Percentiles rank a stretch among this genome's conserved stretches.
Conservation (phyloP, 2,888 invertebrate species). For the Drosophila siamana region DNA sequence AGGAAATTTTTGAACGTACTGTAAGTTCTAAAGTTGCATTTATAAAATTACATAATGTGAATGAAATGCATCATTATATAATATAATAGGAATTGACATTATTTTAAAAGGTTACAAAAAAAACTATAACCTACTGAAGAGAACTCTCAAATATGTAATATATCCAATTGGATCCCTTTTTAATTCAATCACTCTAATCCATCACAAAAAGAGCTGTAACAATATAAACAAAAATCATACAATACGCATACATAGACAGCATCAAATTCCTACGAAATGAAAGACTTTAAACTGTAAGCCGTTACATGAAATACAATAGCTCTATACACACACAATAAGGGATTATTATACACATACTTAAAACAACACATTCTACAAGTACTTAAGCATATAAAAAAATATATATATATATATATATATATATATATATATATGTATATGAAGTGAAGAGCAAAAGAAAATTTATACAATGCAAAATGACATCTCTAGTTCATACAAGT, state of each 20-base stretch:
- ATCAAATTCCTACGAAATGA: constrained; percentile 85
- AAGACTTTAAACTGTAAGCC: constrained; percentile 83
- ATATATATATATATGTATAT: constrained; percentile 8
- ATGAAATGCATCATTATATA: constrained; percentile 66
- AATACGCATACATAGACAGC: constrained; percentile 64
- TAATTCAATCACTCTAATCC: constrained; percentile 57
- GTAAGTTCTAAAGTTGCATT: constrained; percentile 81
- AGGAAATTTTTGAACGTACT: constrained; percentile 76
- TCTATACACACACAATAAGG: constrained; percentile 45
- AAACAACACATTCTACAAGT: constrained; percentile 34
- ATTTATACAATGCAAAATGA: constrained; percentile 66
- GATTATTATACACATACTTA: constrained; percentile 34
- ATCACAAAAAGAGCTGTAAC: constrained; percentile 69
- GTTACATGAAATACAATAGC: constrained; percentile 68
- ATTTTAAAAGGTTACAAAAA: constrained; percentile 46
- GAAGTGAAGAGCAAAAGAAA: constrained; percentile 26
- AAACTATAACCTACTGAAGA: constrained; percentile 52
- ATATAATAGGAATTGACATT: constrained; percentile 75
- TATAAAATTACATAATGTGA: constrained; percentile 62
- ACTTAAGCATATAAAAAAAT: constrained; percentile 11
- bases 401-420: background rate
- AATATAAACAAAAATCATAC: constrained; percentile 38
- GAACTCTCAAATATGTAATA: constrained; percentile 34
- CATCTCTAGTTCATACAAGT: constrained; percentile 58
- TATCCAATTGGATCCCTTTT: constrained; percentile 60